Evolutionary conservation across 2,113 vertebrate species (phyloP).

Genomic region (Onychostoma macrolepis): DNA sequence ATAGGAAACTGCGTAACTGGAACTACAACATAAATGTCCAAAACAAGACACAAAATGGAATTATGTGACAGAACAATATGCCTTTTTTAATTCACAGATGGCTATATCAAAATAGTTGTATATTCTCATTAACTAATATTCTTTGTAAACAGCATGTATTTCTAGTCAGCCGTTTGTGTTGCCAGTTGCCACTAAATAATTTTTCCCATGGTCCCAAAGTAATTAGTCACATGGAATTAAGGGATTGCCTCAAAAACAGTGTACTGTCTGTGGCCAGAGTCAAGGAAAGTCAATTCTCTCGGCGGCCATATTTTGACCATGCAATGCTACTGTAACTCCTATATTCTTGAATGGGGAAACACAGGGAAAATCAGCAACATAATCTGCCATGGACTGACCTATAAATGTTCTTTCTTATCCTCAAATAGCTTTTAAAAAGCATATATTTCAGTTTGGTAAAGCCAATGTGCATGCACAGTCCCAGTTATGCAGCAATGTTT

Average conservation of each 20-base stretch:
- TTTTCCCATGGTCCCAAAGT: neutral
- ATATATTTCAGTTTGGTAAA: neutral
- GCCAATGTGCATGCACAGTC: neutral
- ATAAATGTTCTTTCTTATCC: neutral
- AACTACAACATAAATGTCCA: neutral
- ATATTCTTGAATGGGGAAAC: neutral
- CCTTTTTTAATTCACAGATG: too few species aligned
- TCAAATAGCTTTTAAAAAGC: neutral
- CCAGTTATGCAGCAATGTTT: neutral
- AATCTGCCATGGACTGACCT: neutral
- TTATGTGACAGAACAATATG: neutral
- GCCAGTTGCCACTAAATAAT: neutral
- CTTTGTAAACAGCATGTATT: too few species aligned
- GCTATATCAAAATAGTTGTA: too few species aligned
- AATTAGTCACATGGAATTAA: neutral
- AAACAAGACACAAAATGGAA: neutral
- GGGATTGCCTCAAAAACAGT: neutral
- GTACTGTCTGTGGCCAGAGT: neutral
- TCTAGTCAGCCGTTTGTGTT: too few species aligned
- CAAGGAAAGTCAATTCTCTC: neutral
- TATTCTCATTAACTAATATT: too few species aligned
- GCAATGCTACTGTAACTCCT: neutral
- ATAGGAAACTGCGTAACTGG: neutral
- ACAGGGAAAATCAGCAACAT: neutral
- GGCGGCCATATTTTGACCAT: neutral